Evolutionary conservation across 2,113 vertebrate species (phyloP).

Genomic region (Murina feae): DNA sequence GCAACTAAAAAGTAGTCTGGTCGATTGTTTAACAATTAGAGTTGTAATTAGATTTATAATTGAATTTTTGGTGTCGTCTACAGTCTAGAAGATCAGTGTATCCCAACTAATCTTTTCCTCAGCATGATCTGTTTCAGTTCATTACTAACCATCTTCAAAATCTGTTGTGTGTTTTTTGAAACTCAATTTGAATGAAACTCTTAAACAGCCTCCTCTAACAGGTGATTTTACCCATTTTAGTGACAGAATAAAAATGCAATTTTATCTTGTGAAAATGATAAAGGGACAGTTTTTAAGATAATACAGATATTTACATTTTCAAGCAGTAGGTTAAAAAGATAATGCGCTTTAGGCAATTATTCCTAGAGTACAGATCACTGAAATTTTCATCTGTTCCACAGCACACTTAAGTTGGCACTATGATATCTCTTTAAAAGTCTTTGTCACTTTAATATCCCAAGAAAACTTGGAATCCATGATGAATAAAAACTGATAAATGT

Average conservation of each 20-base stretch:
- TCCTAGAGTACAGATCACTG: neutral
- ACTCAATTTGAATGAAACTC: constrained; percentile 22
- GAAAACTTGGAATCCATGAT: neutral
- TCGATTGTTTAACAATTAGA: constrained; percentile 82
- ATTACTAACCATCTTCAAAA: constrained; percentile 59
- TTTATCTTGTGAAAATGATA: constrained; percentile 9
- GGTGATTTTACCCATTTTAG: constrained; percentile 7
- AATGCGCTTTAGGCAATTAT: neutral
- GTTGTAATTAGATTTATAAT: constrained; percentile 81
- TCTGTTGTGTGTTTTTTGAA: neutral
- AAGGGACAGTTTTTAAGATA: constrained; percentile 7
- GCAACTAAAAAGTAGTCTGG: constrained; percentile 48
- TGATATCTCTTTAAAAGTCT: neutral
- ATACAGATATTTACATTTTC: neutral
- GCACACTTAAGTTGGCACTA: neutral
- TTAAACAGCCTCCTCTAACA: neutral
- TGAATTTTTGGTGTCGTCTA: constrained; percentile 65
- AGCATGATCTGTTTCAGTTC: constrained; percentile 63
- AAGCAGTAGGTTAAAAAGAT: neutral
- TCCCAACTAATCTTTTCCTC: constrained; percentile 69
- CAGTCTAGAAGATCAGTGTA: constrained; percentile 69
- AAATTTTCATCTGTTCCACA: neutral
- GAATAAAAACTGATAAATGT: neutral
- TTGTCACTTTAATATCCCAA: neutral
- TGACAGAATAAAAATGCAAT: neutral